phyloP scores from a whole-genome alignment of 2,888 invertebrate species.

The Agrilus biguttatus region DNA sequence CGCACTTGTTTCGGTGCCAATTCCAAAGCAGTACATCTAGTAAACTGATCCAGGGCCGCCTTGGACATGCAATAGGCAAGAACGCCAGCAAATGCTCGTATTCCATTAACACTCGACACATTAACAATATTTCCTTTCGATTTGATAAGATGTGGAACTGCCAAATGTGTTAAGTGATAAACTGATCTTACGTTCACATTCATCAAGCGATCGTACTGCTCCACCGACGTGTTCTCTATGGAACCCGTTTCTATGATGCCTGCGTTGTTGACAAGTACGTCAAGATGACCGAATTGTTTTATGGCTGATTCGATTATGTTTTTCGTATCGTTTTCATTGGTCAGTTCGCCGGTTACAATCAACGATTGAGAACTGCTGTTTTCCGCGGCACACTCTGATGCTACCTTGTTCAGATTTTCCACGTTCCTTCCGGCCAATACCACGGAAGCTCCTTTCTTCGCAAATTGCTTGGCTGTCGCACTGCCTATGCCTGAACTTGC shows the following conservation, averaged over 20 bases:
- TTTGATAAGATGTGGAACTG: constrained; percentile 71
- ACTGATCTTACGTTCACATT: constrained; percentile 76
- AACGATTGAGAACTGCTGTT: constrained; percentile 33
- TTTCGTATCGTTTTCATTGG: constrained; percentile 57
- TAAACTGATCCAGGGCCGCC: constrained; percentile 88
- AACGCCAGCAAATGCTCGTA: constrained; percentile 79
- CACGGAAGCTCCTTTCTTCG: constrained; percentile 60
- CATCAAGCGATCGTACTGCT: constrained; percentile 81
- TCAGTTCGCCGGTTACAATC: constrained; percentile 54
- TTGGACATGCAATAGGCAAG: constrained; percentile 89
- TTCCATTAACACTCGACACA: constrained; percentile 87
- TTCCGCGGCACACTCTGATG: constrained; percentile 38
- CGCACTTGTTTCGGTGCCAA: constrained; percentile 68
- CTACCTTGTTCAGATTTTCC: constrained; percentile 49
- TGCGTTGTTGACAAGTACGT: constrained; percentile 82
- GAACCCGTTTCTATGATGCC: constrained; percentile 69
- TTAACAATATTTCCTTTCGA: constrained; percentile 87
- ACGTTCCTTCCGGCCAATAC: constrained; percentile 57
- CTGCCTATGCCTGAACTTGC: constrained; percentile 80
- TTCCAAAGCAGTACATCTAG: constrained; percentile 81
- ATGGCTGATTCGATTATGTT: constrained; percentile 59
- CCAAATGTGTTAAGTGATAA: constrained; percentile 71
- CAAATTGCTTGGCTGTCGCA: constrained; percentile 63
- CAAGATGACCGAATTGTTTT: constrained; percentile 58
- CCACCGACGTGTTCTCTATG: constrained; percentile 73